phyloP scores from a whole-genome alignment of 2,888 invertebrate species.

The Drosophila kambysellisi region DNA sequence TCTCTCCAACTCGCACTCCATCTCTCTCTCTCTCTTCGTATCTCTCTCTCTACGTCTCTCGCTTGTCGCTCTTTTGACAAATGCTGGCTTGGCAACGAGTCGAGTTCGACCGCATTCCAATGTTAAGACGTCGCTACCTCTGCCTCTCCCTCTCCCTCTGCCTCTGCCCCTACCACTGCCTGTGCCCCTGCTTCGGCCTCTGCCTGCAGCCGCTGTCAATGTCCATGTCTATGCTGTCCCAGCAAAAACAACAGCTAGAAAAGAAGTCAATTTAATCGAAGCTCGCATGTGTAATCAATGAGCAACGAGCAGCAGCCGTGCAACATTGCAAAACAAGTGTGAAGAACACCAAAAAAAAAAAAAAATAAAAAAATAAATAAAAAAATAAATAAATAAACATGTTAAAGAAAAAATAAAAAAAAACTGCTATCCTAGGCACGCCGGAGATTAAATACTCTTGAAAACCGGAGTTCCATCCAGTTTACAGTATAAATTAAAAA shows the following conservation, averaged over 20 bases:
- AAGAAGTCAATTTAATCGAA: conserved; percentile 35
- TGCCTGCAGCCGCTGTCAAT: conserved; percentile 28
- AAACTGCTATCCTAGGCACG: background rate
- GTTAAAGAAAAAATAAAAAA: background rate
- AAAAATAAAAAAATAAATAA: no score
- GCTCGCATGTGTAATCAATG: conserved; percentile 68
- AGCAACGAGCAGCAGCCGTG: conserved; percentile 44
- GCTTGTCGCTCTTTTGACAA: conserved; percentile 30
- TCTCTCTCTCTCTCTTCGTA: conserved; percentile 2
- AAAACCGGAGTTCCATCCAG: background rate
- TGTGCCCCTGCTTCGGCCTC: conserved; percentile 34
- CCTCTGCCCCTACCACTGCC: conserved; percentile 22
- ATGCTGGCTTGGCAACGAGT: conserved; percentile 70
- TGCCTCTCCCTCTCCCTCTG: conserved; percentile 37
- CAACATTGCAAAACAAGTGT: conserved; percentile 35
- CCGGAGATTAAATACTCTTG: background rate
- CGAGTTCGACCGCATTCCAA: conserved; percentile 83
- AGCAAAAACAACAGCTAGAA: conserved; percentile 37
- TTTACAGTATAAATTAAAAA: background rate
- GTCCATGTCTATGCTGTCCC: conserved; percentile 45
- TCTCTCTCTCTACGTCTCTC: conserved; percentile 4
- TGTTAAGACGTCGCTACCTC: conserved; percentile 69
- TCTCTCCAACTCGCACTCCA: conserved; percentile 21
- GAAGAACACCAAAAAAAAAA: conserved; percentile 1
- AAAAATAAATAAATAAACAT: background rate